Conservation (phyloP, 2,113 vertebrate species). For the Numida meleagris region DNA sequence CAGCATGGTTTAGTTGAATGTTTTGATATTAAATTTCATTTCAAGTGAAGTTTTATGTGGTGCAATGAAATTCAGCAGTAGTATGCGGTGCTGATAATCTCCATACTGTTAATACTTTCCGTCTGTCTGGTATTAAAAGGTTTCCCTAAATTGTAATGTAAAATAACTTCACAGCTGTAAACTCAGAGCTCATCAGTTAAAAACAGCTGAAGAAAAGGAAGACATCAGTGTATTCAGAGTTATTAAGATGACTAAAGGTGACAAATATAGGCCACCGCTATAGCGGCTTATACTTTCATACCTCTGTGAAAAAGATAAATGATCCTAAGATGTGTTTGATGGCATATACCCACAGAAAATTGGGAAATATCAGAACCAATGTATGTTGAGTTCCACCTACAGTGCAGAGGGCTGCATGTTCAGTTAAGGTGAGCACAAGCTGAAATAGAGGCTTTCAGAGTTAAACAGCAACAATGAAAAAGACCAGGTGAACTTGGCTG, state of each 20-base stretch:
- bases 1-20: neutral
- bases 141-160: neutral
- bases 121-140: neutral
- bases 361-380: neutral
- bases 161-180: constrained; percentile 7
- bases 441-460: neutral
- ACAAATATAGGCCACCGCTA: neutral
- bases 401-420: neutral
- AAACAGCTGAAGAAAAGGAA: constrained; percentile 22
- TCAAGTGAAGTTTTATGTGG: constrained; percentile 15
- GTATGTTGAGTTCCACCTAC: neutral
- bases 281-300: neutral
- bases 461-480: neutral
- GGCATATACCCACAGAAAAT: neutral
- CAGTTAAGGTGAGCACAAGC: neutral
- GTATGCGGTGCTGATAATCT: constrained; percentile 3
- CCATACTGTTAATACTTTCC: constrained; percentile 13
- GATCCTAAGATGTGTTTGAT: neutral
- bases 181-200: neutral
- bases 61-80: neutral
- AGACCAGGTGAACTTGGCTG: neutral
- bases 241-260: neutral
- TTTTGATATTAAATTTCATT: constrained; percentile 26
- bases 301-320: neutral
- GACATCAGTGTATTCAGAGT: neutral